Base-by-base conservation (phyloP, 2,888 invertebrate genomes). In the Papilio elwesi region DNA sequence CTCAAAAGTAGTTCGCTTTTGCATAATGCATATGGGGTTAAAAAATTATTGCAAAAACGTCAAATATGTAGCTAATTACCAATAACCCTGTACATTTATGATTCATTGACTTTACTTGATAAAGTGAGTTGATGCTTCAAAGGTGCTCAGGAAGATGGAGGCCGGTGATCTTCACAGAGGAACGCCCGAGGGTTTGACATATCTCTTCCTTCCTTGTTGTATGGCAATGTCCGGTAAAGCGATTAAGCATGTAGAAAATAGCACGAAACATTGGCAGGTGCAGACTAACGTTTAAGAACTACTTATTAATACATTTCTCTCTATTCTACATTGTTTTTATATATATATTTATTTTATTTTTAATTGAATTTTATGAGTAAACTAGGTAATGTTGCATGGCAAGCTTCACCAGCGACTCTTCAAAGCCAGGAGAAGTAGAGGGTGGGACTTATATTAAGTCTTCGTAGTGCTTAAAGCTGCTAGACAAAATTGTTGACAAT, bases 361-460 rank as follows among this genome's bases (percentile, higher is more conserved):
- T 26, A 49, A 36, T 62, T 48, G 38, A 53, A 53, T 67, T 67
- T 5, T 75, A 80, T 79, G 16, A 77, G 85, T 94, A 95, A 65
- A 96, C 96, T 68, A 59, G 57, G 57, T 59, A 57, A 59, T 38
- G 55, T 68, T 73, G 72, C 72, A 73, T 73, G 72, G 43, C 63
- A 64, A 64, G 49, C 51, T 55, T 7, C 55, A 49, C n/a, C 12
- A 70, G 52, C 48, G 38, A 36, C 48, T 67, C 48, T 10, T 63
- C 16, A 53, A 52, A 52, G 36, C 26, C 47, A 52, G 48, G 38
- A 68, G 53, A n/a, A 51, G 62, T 55, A 26, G 49, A 63, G 49
- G 63, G 47, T 51, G 55, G 47, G 26, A 64, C 65, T 52, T n/a
- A 65, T 59, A 43, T 68, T 55, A 36, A 62, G 13, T 73, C 36